phyloP scores from a whole-genome alignment of 2,797 vertebrate species.

The Salmo trutta region DNA sequence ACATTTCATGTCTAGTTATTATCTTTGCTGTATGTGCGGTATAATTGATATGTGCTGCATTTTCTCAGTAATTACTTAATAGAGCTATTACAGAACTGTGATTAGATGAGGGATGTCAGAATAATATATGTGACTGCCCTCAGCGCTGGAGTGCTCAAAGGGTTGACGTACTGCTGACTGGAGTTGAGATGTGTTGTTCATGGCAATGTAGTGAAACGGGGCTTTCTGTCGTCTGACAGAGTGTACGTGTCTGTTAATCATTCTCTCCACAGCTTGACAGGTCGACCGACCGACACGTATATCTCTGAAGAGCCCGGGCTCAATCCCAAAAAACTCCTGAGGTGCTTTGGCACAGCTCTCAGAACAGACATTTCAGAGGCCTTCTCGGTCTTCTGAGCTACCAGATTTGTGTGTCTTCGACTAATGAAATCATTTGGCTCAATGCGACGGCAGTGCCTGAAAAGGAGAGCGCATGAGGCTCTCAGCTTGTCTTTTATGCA shows the following conservation, averaged over 20 bases:
- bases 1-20: neutral
- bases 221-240: neutral
- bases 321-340: neutral
- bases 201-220: neutral
- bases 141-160: neutral
- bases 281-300: neutral
- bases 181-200: neutral
- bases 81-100: neutral
- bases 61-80: neutral
- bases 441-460: too few relatives aligned
- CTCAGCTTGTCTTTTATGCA: too few relatives aligned
- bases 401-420: neutral
- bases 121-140: neutral
- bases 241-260: neutral
- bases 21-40: neutral
- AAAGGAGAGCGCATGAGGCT: too few relatives aligned
- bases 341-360: neutral
- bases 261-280: neutral
- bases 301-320: neutral
- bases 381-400: neutral
- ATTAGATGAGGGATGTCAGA: neutral
- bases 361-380: neutral
- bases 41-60: neutral
- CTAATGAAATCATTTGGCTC: too few relatives aligned
- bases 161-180: neutral